Percentiles rank a stretch among this genome's conserved stretches.
These are phyloP conservation scores for Monoplex corrugatus DNA, from an alignment of 2,888 invertebrate species.

Conservation along the genomic window DNA sequence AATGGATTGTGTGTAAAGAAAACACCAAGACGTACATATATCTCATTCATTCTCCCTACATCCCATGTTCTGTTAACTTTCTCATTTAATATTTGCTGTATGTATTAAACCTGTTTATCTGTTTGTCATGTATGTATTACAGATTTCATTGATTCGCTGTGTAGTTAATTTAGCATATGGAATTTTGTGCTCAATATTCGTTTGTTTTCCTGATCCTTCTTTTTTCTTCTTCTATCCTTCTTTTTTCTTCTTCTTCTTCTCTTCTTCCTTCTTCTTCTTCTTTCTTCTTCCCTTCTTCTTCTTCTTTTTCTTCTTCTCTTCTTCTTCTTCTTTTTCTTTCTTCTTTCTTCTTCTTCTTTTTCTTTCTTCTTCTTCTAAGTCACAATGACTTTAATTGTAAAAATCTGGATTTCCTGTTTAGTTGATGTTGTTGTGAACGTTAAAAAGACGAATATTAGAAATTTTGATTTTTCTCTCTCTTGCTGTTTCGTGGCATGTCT, in stretches of 20 bases:
- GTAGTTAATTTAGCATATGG: background rate
- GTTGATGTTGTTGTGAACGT: no score
- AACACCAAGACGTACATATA: no score
- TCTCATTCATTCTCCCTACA: no score
- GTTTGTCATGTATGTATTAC: no score
- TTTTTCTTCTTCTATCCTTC: background rate
- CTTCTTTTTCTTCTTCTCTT: background rate
- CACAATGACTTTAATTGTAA: background rate
- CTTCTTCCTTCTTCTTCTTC: background rate
- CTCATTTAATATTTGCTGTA: no score
- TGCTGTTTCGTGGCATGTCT: no score
- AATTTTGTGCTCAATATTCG: background rate
- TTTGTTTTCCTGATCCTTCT: background rate
- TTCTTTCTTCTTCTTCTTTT: background rate
- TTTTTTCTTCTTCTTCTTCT: background rate
- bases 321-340: background rate
- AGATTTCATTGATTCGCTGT: background rate
- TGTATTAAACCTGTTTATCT: no score
- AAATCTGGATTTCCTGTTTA: no score
- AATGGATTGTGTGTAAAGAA: no score
- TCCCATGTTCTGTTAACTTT: no score
- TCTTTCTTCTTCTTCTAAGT: background rate
- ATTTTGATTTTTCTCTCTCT: no score
- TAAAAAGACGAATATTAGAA: no score
- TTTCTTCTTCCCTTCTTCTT: background rate